A percentile compares a stretch with the other conserved stretches of the same genome.
phyloP scores from a whole-genome alignment of 2,888 invertebrate genomes.

The Meganola albula region DNA sequence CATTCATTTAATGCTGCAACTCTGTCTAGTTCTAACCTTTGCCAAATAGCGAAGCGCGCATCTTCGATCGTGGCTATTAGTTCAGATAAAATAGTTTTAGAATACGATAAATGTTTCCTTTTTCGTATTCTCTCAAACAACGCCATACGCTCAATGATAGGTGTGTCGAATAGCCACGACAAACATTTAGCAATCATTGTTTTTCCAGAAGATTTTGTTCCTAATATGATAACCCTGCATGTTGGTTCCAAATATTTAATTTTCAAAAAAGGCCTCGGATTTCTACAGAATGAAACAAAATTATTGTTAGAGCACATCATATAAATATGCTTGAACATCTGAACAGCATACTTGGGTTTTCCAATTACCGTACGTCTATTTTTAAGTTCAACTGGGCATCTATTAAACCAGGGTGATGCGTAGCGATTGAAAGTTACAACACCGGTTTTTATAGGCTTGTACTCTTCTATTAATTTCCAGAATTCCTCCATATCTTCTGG shows the following conservation, averaged over 20 bases:
- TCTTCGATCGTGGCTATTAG: slow-evolving; percentile 61
- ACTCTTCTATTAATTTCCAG: slow-evolving; percentile 50
- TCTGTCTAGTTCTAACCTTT: slow-evolving; percentile 54
- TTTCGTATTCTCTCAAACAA: slow-evolving; percentile 39
- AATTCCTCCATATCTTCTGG: slow-evolving; percentile 60
- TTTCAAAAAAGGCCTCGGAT: slow-evolving; percentile 79
- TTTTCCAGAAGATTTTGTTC: slow-evolving; percentile 79
- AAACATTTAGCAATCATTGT: slow-evolving; percentile 75
- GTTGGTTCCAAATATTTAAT: slow-evolving; percentile 76
- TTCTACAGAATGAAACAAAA: slow-evolving; percentile 73
- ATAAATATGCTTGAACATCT: slow-evolving; percentile 80
- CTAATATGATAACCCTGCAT: slow-evolving; percentile 78
- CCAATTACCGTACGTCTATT: slow-evolving; percentile 73
- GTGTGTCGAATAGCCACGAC: slow-evolving; percentile 69
- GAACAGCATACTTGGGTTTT: slow-evolving; percentile 71
- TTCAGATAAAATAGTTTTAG: slow-evolving; percentile 56
- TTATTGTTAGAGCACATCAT: slow-evolving; percentile 73
- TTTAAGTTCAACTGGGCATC: slow-evolving; percentile 81
- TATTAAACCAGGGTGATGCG: slow-evolving; percentile 77
- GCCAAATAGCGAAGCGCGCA: slow-evolving; percentile 48
- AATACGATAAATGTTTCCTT: slow-evolving; percentile 43
- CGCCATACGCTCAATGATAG: slow-evolving; percentile 53
- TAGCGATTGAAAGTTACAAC: slow-evolving; percentile 45
- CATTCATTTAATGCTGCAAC: slow-evolving; percentile 50
- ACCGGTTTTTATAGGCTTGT: slow-evolving; percentile 41